These are phyloP conservation scores for Basileuterus tristriatus DNA, from an alignment of 2,797 vertebrate genomes.

Conservation along the genomic window DNA sequence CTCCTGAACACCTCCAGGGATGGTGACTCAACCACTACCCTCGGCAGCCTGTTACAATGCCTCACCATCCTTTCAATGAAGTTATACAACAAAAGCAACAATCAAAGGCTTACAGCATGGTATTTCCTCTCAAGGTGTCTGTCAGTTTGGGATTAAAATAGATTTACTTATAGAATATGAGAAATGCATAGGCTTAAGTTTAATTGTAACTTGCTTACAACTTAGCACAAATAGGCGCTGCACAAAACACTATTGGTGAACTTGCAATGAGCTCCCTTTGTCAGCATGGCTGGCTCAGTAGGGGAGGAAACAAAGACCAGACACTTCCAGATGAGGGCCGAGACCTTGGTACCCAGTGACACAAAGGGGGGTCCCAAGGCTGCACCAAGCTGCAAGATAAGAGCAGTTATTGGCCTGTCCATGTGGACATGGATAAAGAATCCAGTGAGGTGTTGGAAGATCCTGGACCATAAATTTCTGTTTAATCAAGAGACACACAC, in stretches of 20 bases:
- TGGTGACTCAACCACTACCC: not conserved
- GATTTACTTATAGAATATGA: not conserved
- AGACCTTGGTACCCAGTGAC: not conserved
- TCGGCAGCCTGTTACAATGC: not conserved
- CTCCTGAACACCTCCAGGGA: not conserved
- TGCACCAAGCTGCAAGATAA: not conserved
- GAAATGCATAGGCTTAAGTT: not conserved
- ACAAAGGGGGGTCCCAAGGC: not conserved
- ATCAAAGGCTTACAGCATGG: not conserved
- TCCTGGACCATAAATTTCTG: not conserved
- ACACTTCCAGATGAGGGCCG: not conserved
- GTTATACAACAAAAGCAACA: not conserved
- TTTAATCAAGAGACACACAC: accelerated
- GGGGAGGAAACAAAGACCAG: not conserved
- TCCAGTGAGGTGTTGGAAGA: not conserved
- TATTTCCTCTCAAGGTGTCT: not conserved
- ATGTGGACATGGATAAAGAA: not conserved
- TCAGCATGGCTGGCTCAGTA: not conserved
- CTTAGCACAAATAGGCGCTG: accelerated
- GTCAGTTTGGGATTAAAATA: not conserved
- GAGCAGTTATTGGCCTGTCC: not conserved
- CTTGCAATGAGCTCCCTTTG: not conserved
- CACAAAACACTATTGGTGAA: not conserved
- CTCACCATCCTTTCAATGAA: not conserved
- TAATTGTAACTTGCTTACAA: not conserved